A percentile compares a stretch with the other conserved stretches of the same genome.
These are phyloP conservation scores for Catajapyx aquilonaris DNA, from an alignment of 1,140 invertebrate genomes.

Conservation along the genomic window DNA sequence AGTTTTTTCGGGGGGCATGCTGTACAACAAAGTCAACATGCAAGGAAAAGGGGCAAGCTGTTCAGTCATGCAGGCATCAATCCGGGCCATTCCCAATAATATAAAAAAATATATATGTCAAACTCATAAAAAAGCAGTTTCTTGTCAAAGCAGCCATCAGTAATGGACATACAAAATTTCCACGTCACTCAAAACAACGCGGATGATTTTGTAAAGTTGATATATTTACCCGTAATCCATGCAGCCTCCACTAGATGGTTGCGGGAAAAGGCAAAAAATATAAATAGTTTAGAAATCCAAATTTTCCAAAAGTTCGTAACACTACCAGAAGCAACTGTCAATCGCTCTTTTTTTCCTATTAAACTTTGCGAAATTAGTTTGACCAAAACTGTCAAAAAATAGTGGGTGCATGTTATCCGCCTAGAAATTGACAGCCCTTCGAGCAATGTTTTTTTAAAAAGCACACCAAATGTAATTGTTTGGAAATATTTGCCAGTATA, in stretches of 20 bases:
- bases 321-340: slow-evolving; percentile 1
- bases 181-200: neutral
- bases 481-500: too few species aligned
- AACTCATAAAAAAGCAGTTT: neutral
- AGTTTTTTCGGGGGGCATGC: too few species aligned
- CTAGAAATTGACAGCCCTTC: neutral
- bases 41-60: neutral
- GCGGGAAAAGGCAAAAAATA: slow-evolving; percentile 5
- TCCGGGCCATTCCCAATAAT: slow-evolving; percentile 11
- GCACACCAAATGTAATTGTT: too few species aligned
- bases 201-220: neutral
- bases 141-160: too few species aligned
- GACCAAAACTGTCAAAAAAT: neutral
- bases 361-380: neutral
- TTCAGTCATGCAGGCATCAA: neutral
- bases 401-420: neutral
- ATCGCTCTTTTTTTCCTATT: neutral
- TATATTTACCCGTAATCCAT: slow-evolving; percentile 12
- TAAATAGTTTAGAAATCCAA: neutral
- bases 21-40: too few species aligned
- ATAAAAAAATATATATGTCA: slow-evolving; percentile 8
- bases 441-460: neutral
- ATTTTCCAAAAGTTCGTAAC: neutral
- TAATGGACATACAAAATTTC: too few species aligned
- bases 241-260: slow-evolving; percentile 10